Conservation (phyloP, 2,888 invertebrate species). For the Erebia ligea region DNA sequence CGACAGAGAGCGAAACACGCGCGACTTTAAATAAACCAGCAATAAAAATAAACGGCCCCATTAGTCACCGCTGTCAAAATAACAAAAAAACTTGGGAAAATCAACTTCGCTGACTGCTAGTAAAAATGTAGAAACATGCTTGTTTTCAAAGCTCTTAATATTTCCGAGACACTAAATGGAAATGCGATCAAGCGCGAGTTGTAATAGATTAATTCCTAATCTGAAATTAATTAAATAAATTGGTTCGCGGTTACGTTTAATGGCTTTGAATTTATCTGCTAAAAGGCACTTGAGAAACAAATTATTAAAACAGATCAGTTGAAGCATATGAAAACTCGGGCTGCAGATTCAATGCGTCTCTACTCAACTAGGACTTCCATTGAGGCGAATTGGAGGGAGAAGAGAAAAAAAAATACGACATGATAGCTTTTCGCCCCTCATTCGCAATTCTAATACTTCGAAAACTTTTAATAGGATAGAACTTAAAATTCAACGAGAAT, state of each 20-base stretch:
- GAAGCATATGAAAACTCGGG: conserved; percentile 60
- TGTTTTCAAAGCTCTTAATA: conserved; percentile 30
- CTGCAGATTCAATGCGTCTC: conserved; percentile 46
- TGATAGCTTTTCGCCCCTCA: conserved; percentile 80
- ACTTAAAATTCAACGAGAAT: conserved; percentile 78
- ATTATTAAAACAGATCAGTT: conserved; percentile 64
- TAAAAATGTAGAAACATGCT: conserved; percentile 46
- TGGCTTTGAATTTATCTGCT: conserved; percentile 50
- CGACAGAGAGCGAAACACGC: conserved; percentile 66
- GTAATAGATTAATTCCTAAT: conserved; percentile 51
- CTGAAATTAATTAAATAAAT: conserved; percentile 45
- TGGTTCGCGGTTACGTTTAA: conserved; percentile 23
- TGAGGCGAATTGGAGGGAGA: conserved; percentile 58
- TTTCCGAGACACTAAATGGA: conserved; percentile 14
- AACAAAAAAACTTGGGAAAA: conserved; percentile 61
- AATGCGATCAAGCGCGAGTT: conserved; percentile 10
- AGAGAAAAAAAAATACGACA: conserved; percentile 68
- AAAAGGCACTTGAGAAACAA: conserved; percentile 61
- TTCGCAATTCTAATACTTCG: conserved; percentile 80
- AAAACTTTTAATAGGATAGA: conserved; percentile 82
- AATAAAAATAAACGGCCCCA: conserved; percentile 80
- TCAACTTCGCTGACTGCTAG: conserved; percentile 46
- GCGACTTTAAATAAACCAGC: conserved; percentile 74
- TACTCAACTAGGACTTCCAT: conserved; percentile 48
- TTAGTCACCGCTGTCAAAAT: conserved; percentile 81